A percentile compares a stretch with the other conserved stretches of the same genome.
These are phyloP conservation scores for Megaceryle alcyon DNA, from an alignment of 2,797 vertebrate genomes.

Conservation along the genomic window DNA sequence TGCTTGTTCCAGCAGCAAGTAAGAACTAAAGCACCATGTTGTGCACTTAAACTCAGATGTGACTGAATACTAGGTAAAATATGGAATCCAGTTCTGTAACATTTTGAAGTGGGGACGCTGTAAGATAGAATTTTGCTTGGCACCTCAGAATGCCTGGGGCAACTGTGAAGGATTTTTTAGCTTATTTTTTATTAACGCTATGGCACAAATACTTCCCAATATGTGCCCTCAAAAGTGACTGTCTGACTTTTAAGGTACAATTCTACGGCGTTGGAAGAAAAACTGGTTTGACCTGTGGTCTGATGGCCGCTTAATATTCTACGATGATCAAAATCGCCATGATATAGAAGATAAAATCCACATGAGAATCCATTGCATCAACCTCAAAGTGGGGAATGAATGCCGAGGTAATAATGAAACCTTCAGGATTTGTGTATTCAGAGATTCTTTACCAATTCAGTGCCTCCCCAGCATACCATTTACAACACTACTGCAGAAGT, in stretches of 20 bases:
- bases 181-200: background rate
- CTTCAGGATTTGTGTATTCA: background rate
- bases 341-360: slow-evolving; percentile 93
- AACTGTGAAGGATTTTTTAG: background rate
- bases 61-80: background rate
- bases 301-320: slow-evolving; percentile 91
- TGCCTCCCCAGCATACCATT: background rate
- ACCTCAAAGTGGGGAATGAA: slow-evolving; percentile 86
- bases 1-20: background rate
- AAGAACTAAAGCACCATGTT: background rate
- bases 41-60: background rate
- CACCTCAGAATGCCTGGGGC: background rate
- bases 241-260: slow-evolving; percentile 85
- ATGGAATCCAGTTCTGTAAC: background rate
- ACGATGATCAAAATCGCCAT: slow-evolving; percentile 87
- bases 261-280: slow-evolving; percentile 95
- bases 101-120: background rate
- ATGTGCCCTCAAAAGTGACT: background rate
- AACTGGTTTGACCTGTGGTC: slow-evolving; percentile 98
- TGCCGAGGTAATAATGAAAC: slow-evolving; percentile 84
- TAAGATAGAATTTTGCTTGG: background rate
- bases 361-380: slow-evolving; percentile 92
- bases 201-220: background rate
- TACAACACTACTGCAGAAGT: background rate
- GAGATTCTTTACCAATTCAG: background rate